Percentiles rank a stretch among this genome's conserved stretches.
These are phyloP conservation scores for Oophaga sylvatica DNA, from an alignment of 2,797 vertebrate species.

Conservation along the genomic window DNA sequence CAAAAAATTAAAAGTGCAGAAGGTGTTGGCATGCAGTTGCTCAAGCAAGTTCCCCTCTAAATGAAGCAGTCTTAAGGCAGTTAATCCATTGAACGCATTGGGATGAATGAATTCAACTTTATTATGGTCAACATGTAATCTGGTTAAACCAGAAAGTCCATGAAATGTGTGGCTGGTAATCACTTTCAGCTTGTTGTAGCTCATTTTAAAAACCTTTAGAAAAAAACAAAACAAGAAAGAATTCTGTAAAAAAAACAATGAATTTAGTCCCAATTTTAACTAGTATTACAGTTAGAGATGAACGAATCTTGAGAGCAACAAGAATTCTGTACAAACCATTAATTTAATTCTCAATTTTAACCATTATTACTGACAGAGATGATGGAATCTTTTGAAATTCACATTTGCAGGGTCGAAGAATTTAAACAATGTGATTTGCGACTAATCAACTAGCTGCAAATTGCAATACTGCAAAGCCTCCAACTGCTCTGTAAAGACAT, in stretches of 20 bases:
- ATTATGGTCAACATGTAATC: slow-evolving; percentile 92
- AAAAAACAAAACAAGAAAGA: not conserved
- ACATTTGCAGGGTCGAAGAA: too few species aligned
- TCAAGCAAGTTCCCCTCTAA: slow-evolving; percentile 89
- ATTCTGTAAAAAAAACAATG: too few species aligned
- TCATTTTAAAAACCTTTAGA: slow-evolving; percentile 89
- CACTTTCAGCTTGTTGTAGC: slow-evolving; percentile 89
- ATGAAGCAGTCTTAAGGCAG: slow-evolving; percentile 83
- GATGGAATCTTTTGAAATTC: too few species aligned
- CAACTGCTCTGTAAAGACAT: too few species aligned
- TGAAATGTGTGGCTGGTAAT: slow-evolving; percentile 77
- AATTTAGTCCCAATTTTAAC: not conserved
- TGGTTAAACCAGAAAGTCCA: slow-evolving; percentile 81
- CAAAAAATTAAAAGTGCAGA: slow-evolving; percentile 83
- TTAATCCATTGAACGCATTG: slow-evolving; percentile 85
- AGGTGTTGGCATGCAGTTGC: slow-evolving; percentile 85
- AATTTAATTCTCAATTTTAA: not conserved
- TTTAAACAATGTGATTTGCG: too few species aligned
- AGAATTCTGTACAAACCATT: not conserved
- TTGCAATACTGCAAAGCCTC: too few species aligned
- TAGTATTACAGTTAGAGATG: not conserved
- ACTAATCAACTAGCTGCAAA: too few species aligned
- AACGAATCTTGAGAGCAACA: slow-evolving; percentile 61
- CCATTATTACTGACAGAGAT: not conserved
- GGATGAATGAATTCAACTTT: slow-evolving; percentile 87